Percentiles rank a stretch among this genome's conserved stretches.
phyloP scores from a whole-genome alignment of 2,888 invertebrate genomes.

The Emmelina monodactyla region DNA sequence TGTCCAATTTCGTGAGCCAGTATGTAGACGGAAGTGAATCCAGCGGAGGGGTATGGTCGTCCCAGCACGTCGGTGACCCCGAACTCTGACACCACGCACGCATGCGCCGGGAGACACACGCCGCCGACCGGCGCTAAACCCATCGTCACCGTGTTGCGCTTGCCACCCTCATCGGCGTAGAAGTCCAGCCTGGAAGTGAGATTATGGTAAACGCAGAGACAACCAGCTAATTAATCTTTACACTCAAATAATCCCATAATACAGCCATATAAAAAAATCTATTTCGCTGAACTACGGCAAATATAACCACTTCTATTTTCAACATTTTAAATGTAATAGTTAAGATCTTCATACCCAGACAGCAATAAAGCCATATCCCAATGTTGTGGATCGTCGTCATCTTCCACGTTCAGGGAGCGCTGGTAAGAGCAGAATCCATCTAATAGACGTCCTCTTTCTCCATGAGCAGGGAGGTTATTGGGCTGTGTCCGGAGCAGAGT shows the following conservation, averaged over 20 bases:
- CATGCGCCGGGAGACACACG: slow-evolving; percentile 74
- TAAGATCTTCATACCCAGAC: slow-evolving; percentile 76
- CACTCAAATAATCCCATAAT: too few species aligned
- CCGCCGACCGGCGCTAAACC: slow-evolving; percentile 83
- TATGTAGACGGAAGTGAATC: slow-evolving; percentile 84
- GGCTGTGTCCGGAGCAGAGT: slow-evolving; percentile 76
- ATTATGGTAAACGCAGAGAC: too few species aligned
- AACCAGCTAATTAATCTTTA: too few species aligned
- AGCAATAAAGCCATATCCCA: slow-evolving; percentile 84
- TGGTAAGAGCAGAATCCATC: slow-evolving; percentile 80
- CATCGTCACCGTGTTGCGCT: slow-evolving; percentile 78
- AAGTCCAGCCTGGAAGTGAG: slow-evolving; percentile 70
- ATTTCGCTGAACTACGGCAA: too few species aligned
- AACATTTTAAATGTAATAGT: too few species aligned
- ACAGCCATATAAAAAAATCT: too few species aligned
- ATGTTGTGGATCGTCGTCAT: slow-evolving; percentile 73
- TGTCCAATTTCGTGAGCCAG: slow-evolving; percentile 86
- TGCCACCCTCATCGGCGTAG: slow-evolving; percentile 74
- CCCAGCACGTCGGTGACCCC: slow-evolving; percentile 76
- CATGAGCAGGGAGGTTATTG: slow-evolving; percentile 64
- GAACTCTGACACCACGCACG: slow-evolving; percentile 81
- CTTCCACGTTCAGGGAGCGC: slow-evolving; percentile 68
- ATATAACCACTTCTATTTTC: too few species aligned
- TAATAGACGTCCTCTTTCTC: slow-evolving; percentile 72
- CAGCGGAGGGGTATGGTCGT: slow-evolving; percentile 82